phyloP scores from a whole-genome alignment of 2,797 vertebrate species.

The Vultur gryphus region DNA sequence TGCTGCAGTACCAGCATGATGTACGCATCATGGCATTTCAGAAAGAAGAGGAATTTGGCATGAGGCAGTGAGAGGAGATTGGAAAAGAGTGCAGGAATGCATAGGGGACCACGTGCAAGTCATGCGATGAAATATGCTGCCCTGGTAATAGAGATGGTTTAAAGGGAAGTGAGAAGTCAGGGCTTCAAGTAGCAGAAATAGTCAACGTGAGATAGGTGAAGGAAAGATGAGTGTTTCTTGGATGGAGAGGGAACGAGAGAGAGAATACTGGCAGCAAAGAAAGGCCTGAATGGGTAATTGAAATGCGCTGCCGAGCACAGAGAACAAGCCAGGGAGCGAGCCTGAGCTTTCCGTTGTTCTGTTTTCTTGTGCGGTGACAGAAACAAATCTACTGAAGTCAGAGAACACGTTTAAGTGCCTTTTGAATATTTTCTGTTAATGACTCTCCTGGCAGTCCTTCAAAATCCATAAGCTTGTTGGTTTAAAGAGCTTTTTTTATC shows the following conservation, averaged over 20 bases:
- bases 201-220: neutral
- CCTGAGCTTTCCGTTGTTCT: neutral
- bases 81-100: neutral
- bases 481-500: conserved; percentile 51
- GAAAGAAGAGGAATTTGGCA: neutral
- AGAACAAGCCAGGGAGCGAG: neutral
- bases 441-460: conserved; percentile 58
- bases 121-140: neutral
- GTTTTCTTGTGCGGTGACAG: conserved; percentile 33
- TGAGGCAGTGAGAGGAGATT: neutral
- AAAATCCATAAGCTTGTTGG: conserved; percentile 54
- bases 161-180: neutral
- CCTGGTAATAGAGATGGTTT: neutral
- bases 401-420: conserved; percentile 32
- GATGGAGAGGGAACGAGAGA: neutral
- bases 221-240: neutral
- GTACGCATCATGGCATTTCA: neutral
- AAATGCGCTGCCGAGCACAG: neutral
- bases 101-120: neutral
- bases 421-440: conserved; percentile 57
- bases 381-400: conserved; percentile 44
- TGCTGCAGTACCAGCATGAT: neutral
- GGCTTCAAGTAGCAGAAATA: neutral
- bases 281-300: neutral
- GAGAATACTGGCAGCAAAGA: neutral